Evolutionary conservation across 2,888 invertebrate genomes (phyloP).

Genomic region (Pterostichus madidus): DNA sequence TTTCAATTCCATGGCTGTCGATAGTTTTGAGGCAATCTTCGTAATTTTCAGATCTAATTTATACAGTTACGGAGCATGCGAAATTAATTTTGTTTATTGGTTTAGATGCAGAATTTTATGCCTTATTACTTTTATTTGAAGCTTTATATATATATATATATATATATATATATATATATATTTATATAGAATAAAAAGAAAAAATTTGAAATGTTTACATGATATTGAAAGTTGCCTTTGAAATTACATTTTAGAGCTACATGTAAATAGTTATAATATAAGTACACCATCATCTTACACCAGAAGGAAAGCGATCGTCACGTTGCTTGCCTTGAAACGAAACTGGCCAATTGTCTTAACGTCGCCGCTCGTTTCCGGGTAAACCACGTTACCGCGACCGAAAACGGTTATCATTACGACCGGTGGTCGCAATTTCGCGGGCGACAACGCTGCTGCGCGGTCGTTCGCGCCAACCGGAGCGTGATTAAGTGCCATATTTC

Average conservation of each 20-base stretch:
- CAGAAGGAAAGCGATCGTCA: not conserved
- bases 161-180: too few species aligned
- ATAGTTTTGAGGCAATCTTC: too few species aligned
- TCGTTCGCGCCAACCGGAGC: conserved; percentile 52
- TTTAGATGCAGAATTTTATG: too few species aligned
- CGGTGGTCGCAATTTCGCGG: conserved; percentile 45
- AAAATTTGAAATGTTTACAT: too few species aligned
- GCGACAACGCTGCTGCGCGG: not conserved
- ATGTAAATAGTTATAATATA: too few species aligned
- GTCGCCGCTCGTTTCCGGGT: conserved; percentile 32
- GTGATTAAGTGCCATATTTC: conserved; percentile 62
- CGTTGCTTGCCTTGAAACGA: conserved; percentile 11
- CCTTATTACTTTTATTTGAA: too few species aligned
- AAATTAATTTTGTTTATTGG: too few species aligned
- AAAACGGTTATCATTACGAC: conserved; percentile 57
- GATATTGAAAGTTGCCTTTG: not conserved
- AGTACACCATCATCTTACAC: not conserved
- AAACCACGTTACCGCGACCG: conserved; percentile 30
- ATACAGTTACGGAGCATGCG: too few species aligned
- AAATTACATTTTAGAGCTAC: not conserved
- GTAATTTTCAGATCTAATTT: too few species aligned
- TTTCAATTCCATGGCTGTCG: too few species aligned
- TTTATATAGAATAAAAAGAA: too few species aligned
- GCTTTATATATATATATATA: too few species aligned
- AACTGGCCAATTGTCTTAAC: conserved; percentile 54